These are phyloP conservation scores for Bufo gargarizans DNA, from an alignment of 2,113 vertebrate species.

Conservation along the genomic window DNA sequence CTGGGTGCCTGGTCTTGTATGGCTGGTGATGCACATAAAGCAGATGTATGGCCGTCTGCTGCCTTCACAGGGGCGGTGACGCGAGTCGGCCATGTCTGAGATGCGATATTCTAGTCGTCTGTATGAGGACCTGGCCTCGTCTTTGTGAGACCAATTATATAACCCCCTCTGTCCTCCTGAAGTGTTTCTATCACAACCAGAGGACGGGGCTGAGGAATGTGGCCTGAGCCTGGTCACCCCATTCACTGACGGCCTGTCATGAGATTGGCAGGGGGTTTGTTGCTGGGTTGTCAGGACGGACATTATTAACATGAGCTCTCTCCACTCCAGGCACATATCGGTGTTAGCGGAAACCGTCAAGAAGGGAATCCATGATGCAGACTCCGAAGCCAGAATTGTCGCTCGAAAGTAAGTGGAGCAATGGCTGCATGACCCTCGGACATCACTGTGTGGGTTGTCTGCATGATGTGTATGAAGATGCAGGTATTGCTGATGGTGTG, in stretches of 20 bases:
- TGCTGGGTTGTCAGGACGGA: not conserved
- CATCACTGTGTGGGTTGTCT: not conserved
- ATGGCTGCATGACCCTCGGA: not conserved
- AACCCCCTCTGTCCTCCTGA: slow-evolving; percentile 38
- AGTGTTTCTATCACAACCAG: slow-evolving; percentile 66
- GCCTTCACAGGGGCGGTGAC: too few relatives aligned
- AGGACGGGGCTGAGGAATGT: slow-evolving; percentile 66
- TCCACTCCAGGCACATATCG: slow-evolving; percentile 87
- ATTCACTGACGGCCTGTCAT: not conserved
- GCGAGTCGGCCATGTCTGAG: too few relatives aligned
- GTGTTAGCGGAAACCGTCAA: slow-evolving; percentile 97
- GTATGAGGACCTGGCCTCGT: not conserved
- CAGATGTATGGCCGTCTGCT: too few relatives aligned
- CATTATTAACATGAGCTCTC: slow-evolving; percentile 54
- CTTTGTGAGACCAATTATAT: not conserved
- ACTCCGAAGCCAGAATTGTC: slow-evolving; percentile 95
- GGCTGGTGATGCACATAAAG: too few relatives aligned
- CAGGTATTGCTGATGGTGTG: too few relatives aligned
- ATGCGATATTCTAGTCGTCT: not conserved
- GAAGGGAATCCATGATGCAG: slow-evolving; percentile 96
- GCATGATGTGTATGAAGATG: too few relatives aligned
- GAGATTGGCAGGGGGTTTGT: slow-evolving; percentile 32
- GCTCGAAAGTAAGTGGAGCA: slow-evolving; percentile 90
- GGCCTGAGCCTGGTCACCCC: slow-evolving; percentile 57
- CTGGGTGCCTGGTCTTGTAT: too few relatives aligned